Conservation (phyloP, 1,140 invertebrate species). For the Zeugodacus cucurbitae region DNA sequence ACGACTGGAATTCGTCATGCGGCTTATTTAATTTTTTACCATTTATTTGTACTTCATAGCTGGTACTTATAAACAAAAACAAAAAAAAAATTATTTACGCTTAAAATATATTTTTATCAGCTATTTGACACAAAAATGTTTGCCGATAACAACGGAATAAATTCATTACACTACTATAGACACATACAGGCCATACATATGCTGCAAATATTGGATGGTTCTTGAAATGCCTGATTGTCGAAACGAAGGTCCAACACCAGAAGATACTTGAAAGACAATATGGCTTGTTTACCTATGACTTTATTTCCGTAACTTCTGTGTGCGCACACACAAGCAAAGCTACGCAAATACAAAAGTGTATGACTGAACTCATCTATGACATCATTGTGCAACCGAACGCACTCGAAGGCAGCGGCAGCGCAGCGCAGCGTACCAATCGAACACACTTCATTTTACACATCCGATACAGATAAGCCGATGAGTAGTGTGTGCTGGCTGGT, state of each 20-base stretch:
- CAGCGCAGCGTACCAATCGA: neutral
- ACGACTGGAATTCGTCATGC: neutral
- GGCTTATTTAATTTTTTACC: neutral
- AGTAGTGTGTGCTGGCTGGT: neutral
- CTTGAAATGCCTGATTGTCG: neutral
- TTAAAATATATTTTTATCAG: neutral
- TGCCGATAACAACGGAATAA: neutral
- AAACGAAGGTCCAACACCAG: neutral
- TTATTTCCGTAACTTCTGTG: slow-evolving; percentile 21
- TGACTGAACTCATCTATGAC: neutral
- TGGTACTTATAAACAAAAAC: neutral
- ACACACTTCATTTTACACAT: neutral
- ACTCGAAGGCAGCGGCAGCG: no score
- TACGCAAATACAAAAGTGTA: neutral
- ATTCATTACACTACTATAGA: neutral
- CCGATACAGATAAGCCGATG: slow-evolving; percentile 15
- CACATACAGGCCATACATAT: neutral
- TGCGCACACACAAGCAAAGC: neutral
- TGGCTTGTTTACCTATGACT: neutral
- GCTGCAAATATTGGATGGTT: no score
- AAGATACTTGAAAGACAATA: neutral
- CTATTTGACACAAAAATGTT: neutral
- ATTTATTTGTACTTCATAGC: neutral
- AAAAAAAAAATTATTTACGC: neutral
- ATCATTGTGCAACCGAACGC: neutral